Base-by-base conservation (phyloP, 2,113 vertebrate species). In the Leiothrix lutea region DNA sequence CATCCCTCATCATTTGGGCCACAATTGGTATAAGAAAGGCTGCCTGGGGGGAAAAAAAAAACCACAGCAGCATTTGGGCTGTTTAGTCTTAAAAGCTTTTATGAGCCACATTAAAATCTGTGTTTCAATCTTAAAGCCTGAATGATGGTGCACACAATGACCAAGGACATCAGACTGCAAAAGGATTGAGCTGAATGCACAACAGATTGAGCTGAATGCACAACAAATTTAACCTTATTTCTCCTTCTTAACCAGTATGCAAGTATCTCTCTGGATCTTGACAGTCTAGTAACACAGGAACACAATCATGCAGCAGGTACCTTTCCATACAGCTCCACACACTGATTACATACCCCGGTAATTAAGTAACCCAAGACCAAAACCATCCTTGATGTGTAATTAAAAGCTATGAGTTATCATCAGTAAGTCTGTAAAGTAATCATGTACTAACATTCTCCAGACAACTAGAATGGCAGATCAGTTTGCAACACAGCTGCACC, bases 1-100 rank as follows among this genome's bases (percentile, higher is more conserved):
- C 99, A 12, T 98, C 98, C 12, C 78, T 97, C 98, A 99, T 98
- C 97, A 99, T 98, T 42, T 98, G 97, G 92, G 98, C 98, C 94
- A 99, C 98, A 88, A 99, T 96, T 16, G 99, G 99, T 74, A 99
- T 92, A 88, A 99, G 98, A 96, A 99, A 99, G 11, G 99, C 99
- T 53, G 98, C 99, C 99, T 99, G 79, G 20, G 79, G 20, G 78
- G 72, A 88, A 35, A 88, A 86, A 56, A 45, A 45, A 45, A 20
- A 6, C 0, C 23, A 80, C 9, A 61, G n/a, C 17, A 81, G 35
- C n/a, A 60, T 64, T 58, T 80, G 29, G 9, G 6, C 7, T 57
- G 6, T 19, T 88, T 12, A 57, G 10, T 44, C 29, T 72, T 53
- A 67, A 67, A 64, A 83, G 20, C 3, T 61, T 74, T 42, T 2